Base-by-base conservation (phyloP, 2,113 vertebrate species). In the Ameiurus melas region DNA sequence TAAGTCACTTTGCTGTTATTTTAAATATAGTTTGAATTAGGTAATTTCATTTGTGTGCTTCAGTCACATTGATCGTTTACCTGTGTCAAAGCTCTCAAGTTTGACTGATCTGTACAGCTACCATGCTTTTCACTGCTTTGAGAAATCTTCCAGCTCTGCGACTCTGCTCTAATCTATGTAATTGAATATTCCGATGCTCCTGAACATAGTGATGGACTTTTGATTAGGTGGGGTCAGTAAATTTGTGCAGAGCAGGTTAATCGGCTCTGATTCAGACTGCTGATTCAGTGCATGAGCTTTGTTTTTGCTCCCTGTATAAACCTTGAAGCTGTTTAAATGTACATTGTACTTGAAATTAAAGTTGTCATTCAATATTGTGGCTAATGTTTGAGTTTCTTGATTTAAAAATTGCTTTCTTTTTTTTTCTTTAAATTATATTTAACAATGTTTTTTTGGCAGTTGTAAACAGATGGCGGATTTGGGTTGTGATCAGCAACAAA, bases 231-330 rank as follows among this genome's bases (percentile, higher is more conserved):
- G 43, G 36, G 36, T 27, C 81, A 64, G 81, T 84, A 25, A 14
- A 43, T 43, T 36, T 60, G 14, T 17, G 64, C 12, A 33, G 13
- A 36, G 12, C 43, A 13, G 19, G 16, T 9, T 81, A 6, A 27
- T 19, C 25, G 0, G n/a, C 51, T 5, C 77, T 39, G 30, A 53
- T 36, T 86, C 13, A 53, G 75, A 79, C 60, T 39, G 39, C 39
- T 47, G 43, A 2, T 57, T n/a, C 43, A 47, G 7, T 3, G 19
- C 81, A 6, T 22, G 4, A 60, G 22, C 16, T 36, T 43, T 30
- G 30, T 5, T 51, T 82, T 88, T 9, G n/a, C 64, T 84, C 36
- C 6, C 22, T 89, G 77, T 90, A 79, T 90, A 89, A 73, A 90
- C 82, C 79, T 60, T 70, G 39, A 70, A 68, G 51, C 39, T 51